Conservation (phyloP, 2,888 invertebrate genomes). For the Noctuana brunneofusca region DNA sequence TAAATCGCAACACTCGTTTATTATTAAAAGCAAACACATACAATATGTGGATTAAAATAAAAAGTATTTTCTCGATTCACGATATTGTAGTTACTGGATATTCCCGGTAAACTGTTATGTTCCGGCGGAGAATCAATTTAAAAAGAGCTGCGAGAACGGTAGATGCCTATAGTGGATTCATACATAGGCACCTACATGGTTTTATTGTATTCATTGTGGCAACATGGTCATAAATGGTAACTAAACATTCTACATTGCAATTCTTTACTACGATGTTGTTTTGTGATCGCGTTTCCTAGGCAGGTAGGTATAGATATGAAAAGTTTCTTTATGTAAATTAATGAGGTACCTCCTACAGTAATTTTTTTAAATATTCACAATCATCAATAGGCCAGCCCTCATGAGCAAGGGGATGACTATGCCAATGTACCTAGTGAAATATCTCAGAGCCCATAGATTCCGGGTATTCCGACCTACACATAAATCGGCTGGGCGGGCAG, state of each 20-base stretch:
- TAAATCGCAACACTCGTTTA: background rate
- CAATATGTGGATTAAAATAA: background rate
- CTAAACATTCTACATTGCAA: too few relatives aligned
- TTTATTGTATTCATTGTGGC: too few relatives aligned
- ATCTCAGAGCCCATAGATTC: conserved; percentile 17
- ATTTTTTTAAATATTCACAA: too few relatives aligned
- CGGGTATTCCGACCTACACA: conserved; percentile 22
- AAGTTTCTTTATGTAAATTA: too few relatives aligned
- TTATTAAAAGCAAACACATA: background rate
- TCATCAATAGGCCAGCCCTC: too few relatives aligned
- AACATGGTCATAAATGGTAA: too few relatives aligned
- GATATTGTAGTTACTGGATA: background rate
- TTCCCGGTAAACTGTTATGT: background rate
- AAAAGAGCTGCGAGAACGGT: background rate
- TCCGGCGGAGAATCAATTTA: background rate
- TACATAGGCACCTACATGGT: too few relatives aligned
- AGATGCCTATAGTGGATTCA: too few relatives aligned
- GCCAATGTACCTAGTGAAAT: conserved; percentile 19
- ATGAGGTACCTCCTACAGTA: too few relatives aligned
- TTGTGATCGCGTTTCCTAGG: too few relatives aligned
- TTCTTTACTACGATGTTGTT: too few relatives aligned
- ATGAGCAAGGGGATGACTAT: conserved; percentile 1
- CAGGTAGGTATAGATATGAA: too few relatives aligned
- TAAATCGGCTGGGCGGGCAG: conserved; percentile 23
- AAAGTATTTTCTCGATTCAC: background rate